Evolutionary conservation across 1,140 invertebrate genomes (phyloP), one percentile per base, ranked within the genome.

Genomic region (Drosophila insularis): DNA sequence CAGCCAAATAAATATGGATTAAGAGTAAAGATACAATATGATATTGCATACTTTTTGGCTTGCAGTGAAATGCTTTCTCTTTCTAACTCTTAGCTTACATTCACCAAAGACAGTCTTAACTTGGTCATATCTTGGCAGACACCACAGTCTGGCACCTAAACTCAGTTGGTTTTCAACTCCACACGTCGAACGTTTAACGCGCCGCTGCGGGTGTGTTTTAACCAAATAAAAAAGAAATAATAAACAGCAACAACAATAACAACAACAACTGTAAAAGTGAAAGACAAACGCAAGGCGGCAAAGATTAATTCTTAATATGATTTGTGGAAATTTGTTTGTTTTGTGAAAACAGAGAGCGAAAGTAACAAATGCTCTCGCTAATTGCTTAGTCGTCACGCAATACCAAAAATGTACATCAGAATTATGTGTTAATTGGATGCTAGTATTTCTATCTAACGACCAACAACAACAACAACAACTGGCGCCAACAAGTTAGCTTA

Each of bases 221-320:
- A 43, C 23, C 39, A 59, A 11, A 63, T 39, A 32, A 62, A 46
- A 31, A 65, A 50, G 6, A 27, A 27, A 5, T 27, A 27, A 27
- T 27, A 27, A 63, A 31, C 23, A 35, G 35, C 17, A 54, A 10
- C 39, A 27, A 32, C 37, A 65, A 35, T n/a, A 54, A 10, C 39
- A 27, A 32, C 37, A 65, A 35, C 64, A 71, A 68, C 74, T 59
- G 68, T 76, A 86, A 87, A 87, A 87, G 82, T 87, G 82, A 87
- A 87, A 87, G 84, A 87, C 60, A 60, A 40, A n/a, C 32, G 13
- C 56, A 17, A 11, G 13, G 8, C 39, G 46, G 63, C 74, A 69
- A 72, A 75, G 72, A 74, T 78, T 78, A 81, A 87, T 87, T 87
- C 82, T 86, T 54, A 65, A 77, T 79, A 69, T 73, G 66, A 71